Evolutionary conservation across 2,888 invertebrate species (phyloP), one percentile per base, ranked within the genome.

Genomic region (Cheilosia variabilis): DNA sequence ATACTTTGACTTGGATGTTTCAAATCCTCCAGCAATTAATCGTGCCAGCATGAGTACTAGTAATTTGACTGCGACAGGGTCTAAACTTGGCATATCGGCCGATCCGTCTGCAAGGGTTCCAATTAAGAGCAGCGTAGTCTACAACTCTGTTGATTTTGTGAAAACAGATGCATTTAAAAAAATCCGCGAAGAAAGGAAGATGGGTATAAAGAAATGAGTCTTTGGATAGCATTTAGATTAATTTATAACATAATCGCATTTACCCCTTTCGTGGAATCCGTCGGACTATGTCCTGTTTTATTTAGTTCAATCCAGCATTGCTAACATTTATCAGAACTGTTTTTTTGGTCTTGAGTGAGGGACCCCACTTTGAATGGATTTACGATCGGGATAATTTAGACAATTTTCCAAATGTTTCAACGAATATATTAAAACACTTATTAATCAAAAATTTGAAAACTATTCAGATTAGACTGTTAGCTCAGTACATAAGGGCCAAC

Each of bases 81-180:
- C 89, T 9, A 89, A 89, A 80, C 83, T 86, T 88, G 87, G 34
- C 37, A 87, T 91, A 4, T 90, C 92, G 0, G 89, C 92, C 0
- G 91, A 92, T 78, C 90, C 92, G 52, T 92, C 92, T 17, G 90
- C 92, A 17, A 92, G 93, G 73, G 91, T 92, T n/a, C 92, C 93
- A 31, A 91, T 92, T 45, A 92, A 92, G 86, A 93, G 93, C 87
- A 89, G 91, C 69, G 93, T 96, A 0, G 97, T 97, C 9, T 98
- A 98, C 92, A 97, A 98, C 91, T 97, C 96, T 1, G 98, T 98
- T 0, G 98, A 98, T 93, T 98, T 98, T 93, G 93, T 97, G 66
- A 98, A 98, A 93, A 98, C 98, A 0, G 96, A 97, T 91, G 98
- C 98, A 6, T 97, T 98, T 90, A 97, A 97, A 92, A 95, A 96